Base-by-base conservation (phyloP, 2,888 invertebrate genomes). In the Trichopoda pennipes region DNA sequence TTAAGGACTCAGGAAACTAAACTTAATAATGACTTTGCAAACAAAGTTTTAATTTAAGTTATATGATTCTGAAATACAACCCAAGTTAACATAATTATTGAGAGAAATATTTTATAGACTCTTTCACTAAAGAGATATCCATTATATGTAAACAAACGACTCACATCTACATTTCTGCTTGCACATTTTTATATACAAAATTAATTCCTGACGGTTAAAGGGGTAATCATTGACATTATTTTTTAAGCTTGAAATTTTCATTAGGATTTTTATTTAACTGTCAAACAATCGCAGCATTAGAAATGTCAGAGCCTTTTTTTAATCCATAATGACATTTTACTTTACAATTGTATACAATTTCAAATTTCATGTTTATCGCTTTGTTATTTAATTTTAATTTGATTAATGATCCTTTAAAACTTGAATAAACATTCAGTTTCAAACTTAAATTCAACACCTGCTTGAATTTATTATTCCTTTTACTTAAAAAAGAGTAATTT, bases 371-470 rank as follows among this genome's bases (percentile, higher is more conserved):
- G 58, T 68, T 75, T 76, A 35, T 47, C 51, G 47, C 58, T 61
- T 51, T 85, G 84, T 88, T 88, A 88, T 68, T 55, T 68, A 82
- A 89, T 88, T 89, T 88, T 85, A 87, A 88, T 88, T 88, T 89
- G 88, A 88, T 89, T 88, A 88, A 88, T 88, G 87, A 88, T 86
- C 84, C 83, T 85, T 79, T 68, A 63, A 58, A 56, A 47, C 47
- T 55, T 1, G 10, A 28, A 44, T 68, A 72, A 42, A 81, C 78
- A 81, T 70, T 61, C 42, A 63, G 63, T 63, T 69, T 63, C 16
- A 23, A 19, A 23, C n/a, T 53, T 16, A 17, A 60, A 16, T 16
- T 14, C 70, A 61, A 77, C 84, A 84, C 78, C 84, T 84, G 84
- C 76, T 69, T 63, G 42, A 49, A 83, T 84, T 84, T 64, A n/a